Evolutionary conservation across 1,140 invertebrate genomes (phyloP).

Genomic region (Potamilus streckersoni): DNA sequence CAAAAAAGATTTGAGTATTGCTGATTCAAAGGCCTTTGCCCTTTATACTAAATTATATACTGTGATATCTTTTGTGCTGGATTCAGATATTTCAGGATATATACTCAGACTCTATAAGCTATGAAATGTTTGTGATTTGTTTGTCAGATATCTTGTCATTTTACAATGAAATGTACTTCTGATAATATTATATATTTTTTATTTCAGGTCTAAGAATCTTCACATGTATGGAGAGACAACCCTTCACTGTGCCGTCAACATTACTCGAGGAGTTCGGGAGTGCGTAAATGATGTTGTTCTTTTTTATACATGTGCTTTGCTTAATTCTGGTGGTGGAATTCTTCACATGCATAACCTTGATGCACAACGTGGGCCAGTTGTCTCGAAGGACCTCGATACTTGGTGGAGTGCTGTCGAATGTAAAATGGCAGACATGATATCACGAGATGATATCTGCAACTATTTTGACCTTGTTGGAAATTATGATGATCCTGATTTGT

Average conservation of each 20-base stretch:
- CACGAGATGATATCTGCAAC: conserved; percentile 57
- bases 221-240: conserved; percentile 49
- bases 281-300: conserved; percentile 45
- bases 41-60: too few species aligned
- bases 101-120: too few species aligned
- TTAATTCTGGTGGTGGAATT: conserved; percentile 56
- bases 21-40: too few species aligned
- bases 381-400: conserved; percentile 51
- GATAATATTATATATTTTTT: background rate
- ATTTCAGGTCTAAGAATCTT: conserved; percentile 39
- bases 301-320: conserved; percentile 51
- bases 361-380: conserved; percentile 18
- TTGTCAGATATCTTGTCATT: too few species aligned
- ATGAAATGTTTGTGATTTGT: too few species aligned
- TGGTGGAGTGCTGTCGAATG: conserved; percentile 61
- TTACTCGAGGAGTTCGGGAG: conserved; percentile 44
- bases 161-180: too few species aligned
- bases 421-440: conserved; percentile 50
- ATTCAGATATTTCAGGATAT: too few species aligned
- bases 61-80: too few species aligned
- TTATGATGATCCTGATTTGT: conserved; percentile 51
- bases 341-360: conserved; percentile 52
- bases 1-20: too few species aligned
- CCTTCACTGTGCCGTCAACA: conserved; percentile 47
- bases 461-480: conserved; percentile 59